Base-by-base conservation (phyloP, 2,888 invertebrate genomes). In the Cecidostiba fungosa region DNA sequence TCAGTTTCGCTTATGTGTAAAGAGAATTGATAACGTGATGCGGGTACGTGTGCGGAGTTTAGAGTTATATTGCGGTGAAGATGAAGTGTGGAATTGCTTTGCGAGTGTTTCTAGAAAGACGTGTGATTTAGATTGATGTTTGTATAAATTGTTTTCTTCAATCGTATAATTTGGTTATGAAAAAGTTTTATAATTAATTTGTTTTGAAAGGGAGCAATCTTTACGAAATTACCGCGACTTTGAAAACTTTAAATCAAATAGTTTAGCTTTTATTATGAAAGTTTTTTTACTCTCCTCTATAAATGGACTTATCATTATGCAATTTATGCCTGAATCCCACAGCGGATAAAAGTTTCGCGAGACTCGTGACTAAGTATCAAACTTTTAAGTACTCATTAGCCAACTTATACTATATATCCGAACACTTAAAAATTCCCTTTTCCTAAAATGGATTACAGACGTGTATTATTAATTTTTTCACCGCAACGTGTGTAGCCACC, bases 301-400 rank as follows among this genome's bases (percentile, higher is more conserved):
- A 59, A 54, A 82, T 43, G 5, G 73, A 78, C 62, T 78, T 83
- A 70, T 23, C 43, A 50, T 50, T 74, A 19, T 80, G 23, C 39
- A 74, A 84, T 79, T 79, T 84, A 54, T 32, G 14, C 14, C n/a
- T 70, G 32, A 74, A 66, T 78, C 39, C 69, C 66, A 66, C 66
- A 69, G 79, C 26, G 74, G 54, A 73, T 73, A 76, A 76, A 80
- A 80, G 54, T 74, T 79, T 69, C 10, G 3, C 74, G 43, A 47
- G 66, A 36, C 59, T 76, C n/a, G 14, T 6, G 32, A 72, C 32
- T 69, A 69, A 74, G 79, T 47, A 69, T 50, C 29, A 77, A 85
- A 85, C 80, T 85, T 81, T 81, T 62, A 59, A 43, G 39, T 70
- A 76, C 66, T 54, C 39, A 16, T 23, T 62, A 62, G 14, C 29